Percentiles rank a stretch among this genome's conserved stretches.
Conservation (phyloP, 2,888 invertebrate species). For the Acanthosepion esculentum region DNA sequence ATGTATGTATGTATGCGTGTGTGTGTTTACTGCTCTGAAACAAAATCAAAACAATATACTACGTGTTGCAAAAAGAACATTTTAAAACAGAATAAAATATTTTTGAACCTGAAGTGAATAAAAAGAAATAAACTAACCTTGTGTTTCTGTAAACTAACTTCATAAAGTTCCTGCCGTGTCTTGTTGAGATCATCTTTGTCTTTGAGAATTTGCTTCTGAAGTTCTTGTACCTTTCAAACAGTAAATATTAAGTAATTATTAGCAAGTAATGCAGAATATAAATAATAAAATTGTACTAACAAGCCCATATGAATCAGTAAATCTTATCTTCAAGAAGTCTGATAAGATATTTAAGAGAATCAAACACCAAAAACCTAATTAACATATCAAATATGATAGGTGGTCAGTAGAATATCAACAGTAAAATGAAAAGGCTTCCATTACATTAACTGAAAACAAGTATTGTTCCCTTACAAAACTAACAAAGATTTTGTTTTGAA, state of each 20-base stretch:
- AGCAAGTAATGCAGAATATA: not conserved
- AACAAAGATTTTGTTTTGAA: not conserved
- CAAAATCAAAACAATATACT: not conserved
- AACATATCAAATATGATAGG: not conserved
- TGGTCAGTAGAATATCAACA: not conserved
- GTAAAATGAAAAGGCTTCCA: not conserved
- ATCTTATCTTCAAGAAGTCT: not conserved
- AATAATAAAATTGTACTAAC: not conserved
- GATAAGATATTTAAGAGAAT: not conserved
- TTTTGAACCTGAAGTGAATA: not conserved
- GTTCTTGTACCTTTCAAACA: slow-evolving; percentile 38
- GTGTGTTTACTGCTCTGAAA: not conserved
- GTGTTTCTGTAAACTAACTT: slow-evolving; percentile 58
- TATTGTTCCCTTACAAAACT: not conserved
- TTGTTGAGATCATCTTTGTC: slow-evolving; percentile 49
- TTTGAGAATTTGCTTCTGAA: slow-evolving; percentile 45
- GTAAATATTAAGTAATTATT: not conserved
- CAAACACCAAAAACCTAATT: not conserved
- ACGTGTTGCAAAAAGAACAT: not conserved
- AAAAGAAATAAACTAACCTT: slow-evolving; percentile 56
- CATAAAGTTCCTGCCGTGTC: slow-evolving; percentile 55
- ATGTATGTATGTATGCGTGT: too few relatives aligned
- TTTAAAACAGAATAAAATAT: not conserved
- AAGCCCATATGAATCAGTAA: not conserved
- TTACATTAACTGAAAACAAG: not conserved